A percentile compares a stretch with the other conserved stretches of the same genome.
Evolutionary conservation across 2,113 vertebrate genomes (phyloP).

Genomic region (Daphoenositta chrysoptera): DNA sequence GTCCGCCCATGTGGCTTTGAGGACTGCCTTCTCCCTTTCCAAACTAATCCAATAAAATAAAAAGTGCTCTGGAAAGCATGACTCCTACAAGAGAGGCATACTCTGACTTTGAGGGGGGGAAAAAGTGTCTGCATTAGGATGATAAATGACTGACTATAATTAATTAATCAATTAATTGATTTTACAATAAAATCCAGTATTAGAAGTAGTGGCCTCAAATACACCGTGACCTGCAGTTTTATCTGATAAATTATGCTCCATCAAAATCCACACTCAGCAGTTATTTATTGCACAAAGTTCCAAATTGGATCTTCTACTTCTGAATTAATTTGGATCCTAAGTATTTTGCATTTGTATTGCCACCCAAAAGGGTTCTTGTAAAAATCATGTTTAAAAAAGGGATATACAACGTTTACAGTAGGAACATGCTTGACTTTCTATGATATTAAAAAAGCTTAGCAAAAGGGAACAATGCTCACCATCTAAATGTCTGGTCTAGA

Average conservation of each 20-base stretch:
- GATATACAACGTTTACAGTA: constrained; percentile 30
- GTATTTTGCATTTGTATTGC: constrained; percentile 42
- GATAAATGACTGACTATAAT: constrained; percentile 56
- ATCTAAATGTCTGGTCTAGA: constrained; percentile 10
- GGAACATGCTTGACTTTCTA: constrained; percentile 13
- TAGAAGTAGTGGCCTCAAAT: constrained; percentile 46
- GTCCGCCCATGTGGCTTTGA: neutral
- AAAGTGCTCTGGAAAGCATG: neutral
- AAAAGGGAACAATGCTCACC: constrained; percentile 7
- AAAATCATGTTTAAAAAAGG: constrained; percentile 40
- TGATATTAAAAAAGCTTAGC: constrained; percentile 37
- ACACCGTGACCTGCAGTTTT: constrained; percentile 3
- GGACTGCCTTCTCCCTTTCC: neutral
- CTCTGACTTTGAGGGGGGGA: neutral
- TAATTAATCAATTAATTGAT: constrained; percentile 68
- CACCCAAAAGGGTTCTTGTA: neutral
- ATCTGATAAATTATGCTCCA: constrained; percentile 51
- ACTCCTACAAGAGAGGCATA: neutral
- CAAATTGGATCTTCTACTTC: constrained; percentile 27
- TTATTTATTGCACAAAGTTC: constrained; percentile 47
- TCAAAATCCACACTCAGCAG: constrained; percentile 36
- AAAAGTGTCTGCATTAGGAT: constrained; percentile 16
- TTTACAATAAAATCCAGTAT: constrained; percentile 21
- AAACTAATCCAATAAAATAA: constrained; percentile 13
- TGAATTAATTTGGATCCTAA: constrained; percentile 56